Percentiles rank a stretch among this genome's conserved stretches.
Conservation (phyloP, 2,797 vertebrate species). For the Okamejei kenojei region DNA sequence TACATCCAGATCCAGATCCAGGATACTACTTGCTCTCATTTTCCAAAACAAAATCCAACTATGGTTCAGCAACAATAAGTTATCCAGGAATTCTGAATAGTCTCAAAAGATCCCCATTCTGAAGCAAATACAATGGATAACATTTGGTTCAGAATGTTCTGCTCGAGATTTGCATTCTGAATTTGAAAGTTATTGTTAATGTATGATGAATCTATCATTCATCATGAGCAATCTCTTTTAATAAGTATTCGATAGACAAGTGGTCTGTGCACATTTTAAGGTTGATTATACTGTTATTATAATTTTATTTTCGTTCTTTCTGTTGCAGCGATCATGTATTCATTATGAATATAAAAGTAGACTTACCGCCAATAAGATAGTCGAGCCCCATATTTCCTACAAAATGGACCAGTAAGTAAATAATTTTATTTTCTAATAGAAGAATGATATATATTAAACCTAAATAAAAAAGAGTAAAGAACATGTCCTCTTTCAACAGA, state of each 20-base stretch:
- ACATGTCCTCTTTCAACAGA: background rate
- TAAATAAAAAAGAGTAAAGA: slow-evolving; percentile 8
- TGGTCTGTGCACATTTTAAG: background rate
- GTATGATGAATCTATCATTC: background rate
- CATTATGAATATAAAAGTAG: slow-evolving; percentile 6
- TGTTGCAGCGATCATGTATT: background rate
- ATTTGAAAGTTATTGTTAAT: background rate
- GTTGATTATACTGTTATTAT: background rate
- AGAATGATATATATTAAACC: slow-evolving; percentile 46
- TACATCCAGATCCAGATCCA: too few species aligned
- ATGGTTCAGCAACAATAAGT: background rate
- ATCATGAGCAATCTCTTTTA: background rate
- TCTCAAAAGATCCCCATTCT: too few species aligned
- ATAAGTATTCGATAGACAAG: background rate
- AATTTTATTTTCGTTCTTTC: slow-evolving; percentile 6
- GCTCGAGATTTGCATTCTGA: background rate
- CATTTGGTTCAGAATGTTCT: background rate
- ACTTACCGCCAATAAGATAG: slow-evolving; percentile 27
- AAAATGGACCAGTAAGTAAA: slow-evolving; percentile 38
- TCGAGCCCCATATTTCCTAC: slow-evolving; percentile 34
- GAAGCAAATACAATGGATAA: too few species aligned
- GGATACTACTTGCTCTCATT: background rate
- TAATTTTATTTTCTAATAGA: slow-evolving; percentile 37
- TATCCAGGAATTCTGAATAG: background rate
- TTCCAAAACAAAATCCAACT: background rate